phyloP scores from a whole-genome alignment of 2,113 vertebrate genomes.

The Rhagologus leucostigma region DNA sequence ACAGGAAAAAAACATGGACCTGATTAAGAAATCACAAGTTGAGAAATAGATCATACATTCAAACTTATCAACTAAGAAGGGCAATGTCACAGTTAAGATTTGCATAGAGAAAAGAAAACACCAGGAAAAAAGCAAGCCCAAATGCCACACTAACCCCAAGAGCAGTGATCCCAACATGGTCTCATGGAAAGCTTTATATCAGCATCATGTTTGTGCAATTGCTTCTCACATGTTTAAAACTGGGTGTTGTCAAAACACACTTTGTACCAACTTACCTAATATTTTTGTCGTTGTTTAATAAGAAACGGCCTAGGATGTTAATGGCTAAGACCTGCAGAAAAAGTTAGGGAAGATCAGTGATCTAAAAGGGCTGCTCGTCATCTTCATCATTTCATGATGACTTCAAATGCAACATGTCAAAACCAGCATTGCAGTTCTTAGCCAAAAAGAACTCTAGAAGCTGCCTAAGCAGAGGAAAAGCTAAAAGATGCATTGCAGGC shows the following conservation, averaged over 20 bases:
- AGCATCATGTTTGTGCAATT: background rate
- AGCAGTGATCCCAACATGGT: background rate
- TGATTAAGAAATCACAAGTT: background rate
- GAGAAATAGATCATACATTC: background rate
- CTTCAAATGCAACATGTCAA: background rate
- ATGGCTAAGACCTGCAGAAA: slow-evolving; percentile 93
- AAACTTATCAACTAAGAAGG: background rate
- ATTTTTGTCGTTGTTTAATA: slow-evolving; percentile 99
- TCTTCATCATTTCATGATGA: background rate
- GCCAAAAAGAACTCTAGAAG: background rate
- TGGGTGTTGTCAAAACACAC: background rate
- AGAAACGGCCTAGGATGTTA: slow-evolving; percentile 97
- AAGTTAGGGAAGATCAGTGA: slow-evolving; percentile 13
- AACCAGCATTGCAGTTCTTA: background rate
- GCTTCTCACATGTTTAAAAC: background rate
- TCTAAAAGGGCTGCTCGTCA: background rate
- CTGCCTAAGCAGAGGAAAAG: background rate
- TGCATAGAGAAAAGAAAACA: background rate
- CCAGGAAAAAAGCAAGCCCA: background rate
- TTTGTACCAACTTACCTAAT: slow-evolving; percentile 79
- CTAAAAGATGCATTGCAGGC: background rate
- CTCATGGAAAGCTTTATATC: background rate
- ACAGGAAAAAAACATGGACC: background rate
- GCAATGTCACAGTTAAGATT: background rate
- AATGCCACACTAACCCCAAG: background rate